Percentiles rank a stretch among this genome's conserved stretches.
These are phyloP conservation scores for Eptatretus burgeri DNA, from an alignment of 2,113 vertebrate species.

Conservation along the genomic window DNA sequence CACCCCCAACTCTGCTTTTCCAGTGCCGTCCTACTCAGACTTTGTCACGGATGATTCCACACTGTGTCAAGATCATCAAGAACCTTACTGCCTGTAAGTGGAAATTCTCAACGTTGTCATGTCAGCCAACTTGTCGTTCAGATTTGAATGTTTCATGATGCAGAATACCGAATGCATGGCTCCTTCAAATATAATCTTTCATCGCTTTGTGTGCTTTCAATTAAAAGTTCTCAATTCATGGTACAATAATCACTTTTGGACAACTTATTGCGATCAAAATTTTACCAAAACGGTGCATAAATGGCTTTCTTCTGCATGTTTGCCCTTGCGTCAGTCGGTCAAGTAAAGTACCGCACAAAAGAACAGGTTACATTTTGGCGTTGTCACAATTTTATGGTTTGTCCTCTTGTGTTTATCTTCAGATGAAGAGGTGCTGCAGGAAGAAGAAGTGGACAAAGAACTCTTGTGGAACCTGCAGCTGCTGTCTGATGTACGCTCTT, in stretches of 20 bases:
- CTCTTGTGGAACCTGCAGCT: conserved; percentile 83
- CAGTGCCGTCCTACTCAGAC: conserved; percentile 75
- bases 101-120: not conserved
- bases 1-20: conserved; percentile 14
- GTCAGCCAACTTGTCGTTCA: not conserved
- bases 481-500: conserved; percentile 49
- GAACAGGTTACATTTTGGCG: too few species aligned
- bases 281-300: too few species aligned
- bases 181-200: too few species aligned
- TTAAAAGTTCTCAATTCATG: too few species aligned
- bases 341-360: not conserved
- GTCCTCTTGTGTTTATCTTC: conserved; percentile 11
- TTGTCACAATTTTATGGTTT: not conserved
- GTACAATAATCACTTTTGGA: too few species aligned
- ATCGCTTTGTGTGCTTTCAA: too few species aligned
- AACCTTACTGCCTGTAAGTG: conserved; percentile 79
- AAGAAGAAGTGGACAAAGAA: conserved; percentile 91
- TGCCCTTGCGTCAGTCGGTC: not conserved
- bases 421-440: conserved; percentile 77
- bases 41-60: conserved; percentile 69
- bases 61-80: conserved; percentile 59
- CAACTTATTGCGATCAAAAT: not conserved
- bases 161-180: too few species aligned
- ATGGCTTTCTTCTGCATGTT: not conserved
- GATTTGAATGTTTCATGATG: too few species aligned